A percentile compares a stretch with the other conserved stretches of the same genome.
Evolutionary conservation across 2,113 vertebrate genomes (phyloP).

Genomic region (Alaudala cheleensis): DNA sequence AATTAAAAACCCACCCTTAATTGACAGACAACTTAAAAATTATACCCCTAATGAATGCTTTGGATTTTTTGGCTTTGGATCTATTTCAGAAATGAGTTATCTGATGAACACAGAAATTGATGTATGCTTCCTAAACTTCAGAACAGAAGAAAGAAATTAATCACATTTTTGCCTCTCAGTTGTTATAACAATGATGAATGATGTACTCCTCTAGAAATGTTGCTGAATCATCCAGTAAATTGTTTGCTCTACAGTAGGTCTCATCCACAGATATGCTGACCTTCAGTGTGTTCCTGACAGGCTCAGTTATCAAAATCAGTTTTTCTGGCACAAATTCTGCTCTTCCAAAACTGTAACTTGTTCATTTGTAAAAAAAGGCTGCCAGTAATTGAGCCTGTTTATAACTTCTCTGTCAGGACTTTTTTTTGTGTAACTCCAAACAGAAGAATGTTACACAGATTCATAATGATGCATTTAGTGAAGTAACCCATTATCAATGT

Average conservation of each 20-base stretch:
- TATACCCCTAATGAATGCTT: background rate
- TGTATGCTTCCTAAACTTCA: constrained; percentile 58
- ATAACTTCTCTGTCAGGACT: background rate
- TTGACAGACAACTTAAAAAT: background rate
- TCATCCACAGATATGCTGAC: constrained; percentile 61
- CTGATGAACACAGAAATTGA: constrained; percentile 62
- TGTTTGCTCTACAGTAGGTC: constrained; percentile 54
- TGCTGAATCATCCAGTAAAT: constrained; percentile 68
- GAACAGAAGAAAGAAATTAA: constrained; percentile 69
- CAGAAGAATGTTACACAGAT: background rate
- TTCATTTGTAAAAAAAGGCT: background rate
- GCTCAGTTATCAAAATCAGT: constrained; percentile 64
- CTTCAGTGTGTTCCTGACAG: constrained; percentile 64
- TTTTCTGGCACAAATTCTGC: constrained; percentile 46
- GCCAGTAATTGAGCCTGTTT: background rate
- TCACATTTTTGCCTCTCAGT: constrained; percentile 66
- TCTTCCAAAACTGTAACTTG: constrained; percentile 21
- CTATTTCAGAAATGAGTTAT: constrained; percentile 46
- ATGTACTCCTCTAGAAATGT: constrained; percentile 12
- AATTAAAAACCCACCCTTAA: background rate
- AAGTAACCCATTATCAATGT: background rate
- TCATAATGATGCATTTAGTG: background rate
- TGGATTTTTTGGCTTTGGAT: background rate
- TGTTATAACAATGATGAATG: constrained; percentile 69
- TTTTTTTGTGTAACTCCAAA: background rate